These are phyloP conservation scores for Eupithecia exiguata DNA, from an alignment of 2,888 invertebrate species.

Conservation along the genomic window DNA sequence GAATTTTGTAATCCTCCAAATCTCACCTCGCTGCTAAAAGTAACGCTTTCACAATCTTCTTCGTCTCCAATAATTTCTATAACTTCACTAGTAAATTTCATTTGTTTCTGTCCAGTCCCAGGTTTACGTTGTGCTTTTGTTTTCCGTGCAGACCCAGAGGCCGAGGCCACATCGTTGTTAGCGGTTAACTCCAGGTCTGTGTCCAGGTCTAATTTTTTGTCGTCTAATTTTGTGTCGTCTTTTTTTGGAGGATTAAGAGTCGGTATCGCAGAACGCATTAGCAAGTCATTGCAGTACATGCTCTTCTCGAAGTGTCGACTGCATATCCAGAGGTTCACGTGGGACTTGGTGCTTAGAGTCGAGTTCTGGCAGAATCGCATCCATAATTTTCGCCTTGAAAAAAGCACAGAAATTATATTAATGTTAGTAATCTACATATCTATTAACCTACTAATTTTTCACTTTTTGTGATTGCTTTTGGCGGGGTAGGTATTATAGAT, in stretches of 20 bases:
- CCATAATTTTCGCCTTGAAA: slow-evolving; percentile 15
- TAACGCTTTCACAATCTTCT: slow-evolving; percentile 19
- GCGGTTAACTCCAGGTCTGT: background rate
- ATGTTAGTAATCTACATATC: background rate
- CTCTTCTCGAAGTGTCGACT: slow-evolving; percentile 20
- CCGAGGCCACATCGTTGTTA: background rate
- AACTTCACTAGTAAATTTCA: background rate
- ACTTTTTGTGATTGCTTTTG: background rate
- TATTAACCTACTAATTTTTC: background rate
- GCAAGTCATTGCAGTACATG: background rate
- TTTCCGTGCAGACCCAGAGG: background rate
- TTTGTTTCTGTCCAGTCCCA: background rate
- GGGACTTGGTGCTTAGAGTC: background rate
- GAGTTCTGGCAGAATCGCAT: slow-evolving; percentile 15
- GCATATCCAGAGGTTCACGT: slow-evolving; percentile 4
- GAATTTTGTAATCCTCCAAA: background rate
- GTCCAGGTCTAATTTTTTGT: no score
- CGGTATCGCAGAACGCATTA: slow-evolving; percentile 6
- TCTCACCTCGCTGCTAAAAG: slow-evolving; percentile 24
- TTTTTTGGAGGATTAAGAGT: slow-evolving; percentile 8
- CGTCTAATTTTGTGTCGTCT: background rate
- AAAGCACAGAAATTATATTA: slow-evolving; percentile 4
- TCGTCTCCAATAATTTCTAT: background rate
- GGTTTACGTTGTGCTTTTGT: background rate
- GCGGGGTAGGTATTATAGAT: background rate